Evolutionary conservation across 92 coral and sea anemone genomes (phyloP).

Genomic region (Porites rus): DNA sequence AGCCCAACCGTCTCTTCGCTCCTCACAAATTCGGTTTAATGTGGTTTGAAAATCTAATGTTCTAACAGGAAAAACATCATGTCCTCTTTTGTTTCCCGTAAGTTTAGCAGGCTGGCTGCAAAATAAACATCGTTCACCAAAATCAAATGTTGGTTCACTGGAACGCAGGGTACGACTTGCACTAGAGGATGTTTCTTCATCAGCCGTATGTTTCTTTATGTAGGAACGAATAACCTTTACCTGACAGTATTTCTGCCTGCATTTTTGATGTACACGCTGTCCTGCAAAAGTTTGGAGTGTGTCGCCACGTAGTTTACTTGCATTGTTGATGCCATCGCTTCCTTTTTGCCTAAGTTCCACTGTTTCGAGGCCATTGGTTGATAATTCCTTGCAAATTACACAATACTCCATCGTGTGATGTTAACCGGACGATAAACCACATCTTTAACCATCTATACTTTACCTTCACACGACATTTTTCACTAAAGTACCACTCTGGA

Average conservation of each 20-base stretch:
- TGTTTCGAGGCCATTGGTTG: no score
- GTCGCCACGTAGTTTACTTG: no score
- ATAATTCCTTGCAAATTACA: no score
- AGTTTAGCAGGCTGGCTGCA: constrained; percentile 9
- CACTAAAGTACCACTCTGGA: no score
- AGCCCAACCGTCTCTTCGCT: constrained; percentile 8
- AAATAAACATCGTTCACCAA: constrained; percentile 4
- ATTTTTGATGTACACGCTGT: not conserved
- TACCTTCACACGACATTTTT: no score
- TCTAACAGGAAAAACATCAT: constrained; percentile 4
- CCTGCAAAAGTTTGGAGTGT: not conserved
- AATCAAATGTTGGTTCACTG: not conserved
- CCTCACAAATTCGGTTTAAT: not conserved
- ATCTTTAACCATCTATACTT: no score
- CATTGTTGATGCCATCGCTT: no score
- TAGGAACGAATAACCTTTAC: not conserved
- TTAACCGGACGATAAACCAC: no score
- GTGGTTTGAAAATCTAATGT: not conserved
- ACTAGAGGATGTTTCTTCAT: not conserved
- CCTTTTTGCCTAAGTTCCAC: no score
- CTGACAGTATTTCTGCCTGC: not conserved
- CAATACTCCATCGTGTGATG: no score
- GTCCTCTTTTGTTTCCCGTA: not conserved
- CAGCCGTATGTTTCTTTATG: not conserved
- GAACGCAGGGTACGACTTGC: constrained; percentile 7